phyloP scores from a whole-genome alignment of 1,140 invertebrate species.

The Pogonomyrmex californicus region DNA sequence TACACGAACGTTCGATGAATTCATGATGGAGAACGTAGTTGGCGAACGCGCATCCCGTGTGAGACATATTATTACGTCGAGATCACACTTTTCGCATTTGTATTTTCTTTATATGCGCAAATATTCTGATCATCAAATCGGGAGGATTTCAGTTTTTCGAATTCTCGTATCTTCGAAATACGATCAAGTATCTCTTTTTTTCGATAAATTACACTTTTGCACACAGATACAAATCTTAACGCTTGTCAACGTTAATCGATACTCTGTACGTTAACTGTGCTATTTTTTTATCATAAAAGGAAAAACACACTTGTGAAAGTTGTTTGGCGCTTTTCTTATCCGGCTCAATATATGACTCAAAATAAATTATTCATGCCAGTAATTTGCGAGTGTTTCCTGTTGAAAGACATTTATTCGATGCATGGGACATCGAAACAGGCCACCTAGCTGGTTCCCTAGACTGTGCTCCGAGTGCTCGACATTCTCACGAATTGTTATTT shows the following conservation, averaged over 20 bases:
- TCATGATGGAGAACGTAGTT: not conserved
- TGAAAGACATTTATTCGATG: not conserved
- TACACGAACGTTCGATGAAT: conserved; percentile 54
- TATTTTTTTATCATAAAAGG: not conserved
- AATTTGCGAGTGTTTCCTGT: not conserved
- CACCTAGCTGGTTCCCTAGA: not conserved
- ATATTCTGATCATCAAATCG: not conserved
- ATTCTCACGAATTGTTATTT: conserved; percentile 68
- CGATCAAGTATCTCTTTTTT: not conserved
- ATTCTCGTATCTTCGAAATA: not conserved
- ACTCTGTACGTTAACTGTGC: not conserved
- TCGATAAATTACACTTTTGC: not conserved
- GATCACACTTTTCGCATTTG: conserved; percentile 13
- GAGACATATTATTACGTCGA: conserved; percentile 44
- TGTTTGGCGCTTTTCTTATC: conserved; percentile 1
- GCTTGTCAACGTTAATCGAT: not conserved
- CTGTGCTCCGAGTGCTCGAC: conserved; percentile 29
- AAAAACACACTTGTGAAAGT: conserved; percentile 26
- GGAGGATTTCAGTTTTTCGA: not conserved
- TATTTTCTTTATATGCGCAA: not conserved
- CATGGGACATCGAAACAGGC: not conserved
- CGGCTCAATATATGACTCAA: not conserved
- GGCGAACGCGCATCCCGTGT: not conserved
- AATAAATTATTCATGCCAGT: conserved; percentile 32
- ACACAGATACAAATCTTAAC: not conserved